Conservation (phyloP, 2,888 invertebrate species). For the Dolichomitus sp. region DNA sequence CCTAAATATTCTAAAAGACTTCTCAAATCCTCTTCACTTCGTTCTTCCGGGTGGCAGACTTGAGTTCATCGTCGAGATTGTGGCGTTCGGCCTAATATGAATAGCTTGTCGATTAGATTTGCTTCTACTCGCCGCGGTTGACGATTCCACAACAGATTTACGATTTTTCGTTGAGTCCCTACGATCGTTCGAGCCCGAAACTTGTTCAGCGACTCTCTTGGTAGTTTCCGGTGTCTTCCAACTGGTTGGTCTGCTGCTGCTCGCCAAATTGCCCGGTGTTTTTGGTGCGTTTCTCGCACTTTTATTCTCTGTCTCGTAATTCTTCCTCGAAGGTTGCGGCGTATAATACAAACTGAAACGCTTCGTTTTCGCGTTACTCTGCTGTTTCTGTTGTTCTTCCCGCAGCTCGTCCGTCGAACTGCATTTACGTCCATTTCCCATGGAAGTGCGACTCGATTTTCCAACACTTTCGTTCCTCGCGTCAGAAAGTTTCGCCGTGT, state of each 20-base stretch:
- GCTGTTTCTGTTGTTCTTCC: conserved; percentile 74
- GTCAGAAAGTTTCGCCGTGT: conserved; percentile 64
- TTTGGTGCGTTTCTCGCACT: conserved; percentile 56
- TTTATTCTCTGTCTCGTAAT: conserved; percentile 76
- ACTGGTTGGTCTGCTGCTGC: conserved; percentile 61
- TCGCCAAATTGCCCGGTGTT: conserved; percentile 28
- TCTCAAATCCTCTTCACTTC: conserved; percentile 65
- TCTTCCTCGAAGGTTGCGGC: conserved; percentile 80
- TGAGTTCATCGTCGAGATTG: conserved; percentile 68
- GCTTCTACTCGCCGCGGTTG: conserved; percentile 75
- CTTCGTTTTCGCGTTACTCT: conserved; percentile 71
- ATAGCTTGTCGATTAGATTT: conserved; percentile 76
- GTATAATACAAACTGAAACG: conserved; percentile 82
- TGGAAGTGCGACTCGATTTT: conserved; percentile 40
- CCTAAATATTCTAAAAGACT: conserved; percentile 25
- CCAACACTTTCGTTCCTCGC: conserved; percentile 44
- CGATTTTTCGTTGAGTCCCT: conserved; percentile 67
- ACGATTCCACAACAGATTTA: conserved; percentile 73
- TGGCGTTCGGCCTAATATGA: conserved; percentile 70
- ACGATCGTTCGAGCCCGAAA: conserved; percentile 26
- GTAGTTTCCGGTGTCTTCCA: conserved; percentile 66
- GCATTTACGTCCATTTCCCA: conserved; percentile 72
- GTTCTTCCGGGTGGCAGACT: conserved; percentile 69
- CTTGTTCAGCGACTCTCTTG: conserved; percentile 45
- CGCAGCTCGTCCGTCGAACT: conserved; percentile 78